Evolutionary conservation across 1,140 invertebrate species (phyloP).

Genomic region (Acromyrmex charruanus): DNA sequence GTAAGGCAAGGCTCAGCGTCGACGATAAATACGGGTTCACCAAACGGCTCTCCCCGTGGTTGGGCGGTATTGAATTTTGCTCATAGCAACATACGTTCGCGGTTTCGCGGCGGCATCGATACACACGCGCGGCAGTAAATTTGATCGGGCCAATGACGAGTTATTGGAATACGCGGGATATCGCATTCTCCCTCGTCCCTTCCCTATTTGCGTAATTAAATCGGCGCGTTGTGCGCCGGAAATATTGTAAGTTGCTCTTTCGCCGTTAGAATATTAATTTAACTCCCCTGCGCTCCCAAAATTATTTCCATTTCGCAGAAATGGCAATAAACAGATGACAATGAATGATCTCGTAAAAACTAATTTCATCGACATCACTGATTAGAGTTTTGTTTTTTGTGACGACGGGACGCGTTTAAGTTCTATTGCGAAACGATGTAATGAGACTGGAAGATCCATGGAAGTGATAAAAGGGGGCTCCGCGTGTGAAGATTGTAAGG

Average conservation of each 20-base stretch:
- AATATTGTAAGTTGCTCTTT: constrained; percentile 35
- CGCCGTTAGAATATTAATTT: constrained; percentile 27
- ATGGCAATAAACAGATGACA: too few species aligned
- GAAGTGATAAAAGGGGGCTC: constrained; percentile 44
- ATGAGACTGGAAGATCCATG: constrained; percentile 66
- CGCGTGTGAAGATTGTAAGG: constrained; percentile 66
- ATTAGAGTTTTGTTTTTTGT: not conserved
- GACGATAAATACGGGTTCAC: constrained; percentile 52
- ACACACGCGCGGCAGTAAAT: constrained; percentile 52
- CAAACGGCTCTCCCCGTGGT: constrained; percentile 9
- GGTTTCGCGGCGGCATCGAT: constrained; percentile 48
- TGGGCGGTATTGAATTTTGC: constrained; percentile 58
- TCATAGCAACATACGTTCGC: constrained; percentile 56
- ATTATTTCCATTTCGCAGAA: constrained; percentile 3
- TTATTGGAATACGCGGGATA: constrained; percentile 54
- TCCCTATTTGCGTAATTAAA: constrained; percentile 54
- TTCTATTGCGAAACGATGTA: constrained; percentile 55
- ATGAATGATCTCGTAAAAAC: not conserved
- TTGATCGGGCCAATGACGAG: constrained; percentile 56
- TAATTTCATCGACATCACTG: constrained; percentile 1
- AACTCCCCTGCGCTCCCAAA: not conserved
- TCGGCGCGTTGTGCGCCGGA: constrained; percentile 7
- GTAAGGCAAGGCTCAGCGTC: not conserved
- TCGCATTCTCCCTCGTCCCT: constrained; percentile 20
- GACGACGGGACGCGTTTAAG: not conserved